phyloP scores from a whole-genome alignment of 2,888 invertebrate genomes.

The Adineta ricciae region DNA sequence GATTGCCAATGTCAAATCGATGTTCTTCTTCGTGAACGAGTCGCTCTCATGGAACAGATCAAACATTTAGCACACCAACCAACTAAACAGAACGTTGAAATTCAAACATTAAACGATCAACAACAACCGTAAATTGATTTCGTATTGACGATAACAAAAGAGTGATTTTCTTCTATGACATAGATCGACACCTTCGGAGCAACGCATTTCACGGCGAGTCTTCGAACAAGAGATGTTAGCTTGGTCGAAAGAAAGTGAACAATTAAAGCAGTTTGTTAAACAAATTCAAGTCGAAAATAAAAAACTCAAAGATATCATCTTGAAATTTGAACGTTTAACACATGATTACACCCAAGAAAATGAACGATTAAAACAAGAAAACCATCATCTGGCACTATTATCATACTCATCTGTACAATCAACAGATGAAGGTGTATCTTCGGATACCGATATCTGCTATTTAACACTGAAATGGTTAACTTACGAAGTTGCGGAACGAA shows the following conservation, averaged over 20 bases:
- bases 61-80: not conserved
- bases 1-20: not conserved
- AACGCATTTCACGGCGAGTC: not conserved
- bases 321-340: not conserved
- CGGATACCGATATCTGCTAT: not conserved
- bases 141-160: no score
- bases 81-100: not conserved
- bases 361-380: conserved; percentile 18
- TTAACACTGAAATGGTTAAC: conserved; percentile 12
- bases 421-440: not conserved
- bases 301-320: not conserved
- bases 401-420: not conserved
- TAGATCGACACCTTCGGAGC: not conserved
- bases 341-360: not conserved
- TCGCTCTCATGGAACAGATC: not conserved
- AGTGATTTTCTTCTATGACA: no score
- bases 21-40: not conserved
- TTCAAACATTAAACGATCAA: not conserved
- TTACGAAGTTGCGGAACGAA: not conserved
- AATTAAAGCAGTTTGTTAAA: not conserved
- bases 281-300: conserved; percentile 21
- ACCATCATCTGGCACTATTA: not conserved
- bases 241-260: conserved; percentile 2
- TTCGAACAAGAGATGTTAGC: not conserved
- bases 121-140: no score